Conservation (phyloP, 2,888 invertebrate genomes). For the Oxytorus armatus region DNA sequence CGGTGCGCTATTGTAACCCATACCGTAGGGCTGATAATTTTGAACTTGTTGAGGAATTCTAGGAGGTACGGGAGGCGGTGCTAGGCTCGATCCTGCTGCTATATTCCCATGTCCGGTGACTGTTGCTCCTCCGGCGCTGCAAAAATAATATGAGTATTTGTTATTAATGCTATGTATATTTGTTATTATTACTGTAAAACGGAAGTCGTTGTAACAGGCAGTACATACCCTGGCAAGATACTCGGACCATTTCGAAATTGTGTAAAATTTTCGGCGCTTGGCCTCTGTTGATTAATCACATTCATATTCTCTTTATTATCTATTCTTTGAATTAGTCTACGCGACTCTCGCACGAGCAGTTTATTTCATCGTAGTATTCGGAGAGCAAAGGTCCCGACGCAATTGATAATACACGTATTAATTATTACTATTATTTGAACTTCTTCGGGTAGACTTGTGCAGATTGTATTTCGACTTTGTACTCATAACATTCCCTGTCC, state of each 20-base stretch:
- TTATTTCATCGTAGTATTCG: background rate
- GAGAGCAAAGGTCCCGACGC: no score
- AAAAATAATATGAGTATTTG: background rate
- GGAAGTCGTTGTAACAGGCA: background rate
- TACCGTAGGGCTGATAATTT: constrained; percentile 73
- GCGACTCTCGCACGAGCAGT: no score
- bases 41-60: constrained; percentile 70
- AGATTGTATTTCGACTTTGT: no score
- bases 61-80: constrained; percentile 80
- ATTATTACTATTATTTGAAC: no score
- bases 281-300: constrained; percentile 70
- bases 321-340: background rate
- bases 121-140: constrained; percentile 9
- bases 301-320: constrained; percentile 8
- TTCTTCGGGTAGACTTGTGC: no score
- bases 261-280: constrained; percentile 69
- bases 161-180: background rate
- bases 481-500: no score
- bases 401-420: no score
- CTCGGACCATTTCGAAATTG: constrained; percentile 75
- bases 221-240: constrained; percentile 23
- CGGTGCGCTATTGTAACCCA: constrained; percentile 63
- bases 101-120: no score
- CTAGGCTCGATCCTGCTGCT: constrained; percentile 24
- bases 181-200: no score